Conservation (phyloP, 2,797 vertebrate genomes). For the Hybognathus amarus region DNA sequence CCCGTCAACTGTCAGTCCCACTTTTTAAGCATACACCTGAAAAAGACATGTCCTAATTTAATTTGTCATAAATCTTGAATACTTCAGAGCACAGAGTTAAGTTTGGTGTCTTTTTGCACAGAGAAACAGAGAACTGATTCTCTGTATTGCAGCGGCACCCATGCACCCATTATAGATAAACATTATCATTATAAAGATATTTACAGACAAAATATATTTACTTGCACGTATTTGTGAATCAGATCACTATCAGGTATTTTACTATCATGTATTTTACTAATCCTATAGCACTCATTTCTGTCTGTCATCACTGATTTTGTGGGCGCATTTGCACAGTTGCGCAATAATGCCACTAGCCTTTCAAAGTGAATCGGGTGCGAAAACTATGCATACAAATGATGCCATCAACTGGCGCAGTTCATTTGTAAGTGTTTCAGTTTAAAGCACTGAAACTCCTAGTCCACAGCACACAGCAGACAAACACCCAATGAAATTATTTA, state of each 20-base stretch:
- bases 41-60: too few relatives aligned
- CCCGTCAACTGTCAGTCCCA: too few relatives aligned
- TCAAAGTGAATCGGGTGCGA: not conserved
- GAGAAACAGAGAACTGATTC: too few relatives aligned
- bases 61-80: too few relatives aligned
- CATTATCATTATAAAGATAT: not conserved
- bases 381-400: conserved; percentile 7
- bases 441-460: conserved; percentile 7
- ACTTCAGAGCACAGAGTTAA: too few relatives aligned
- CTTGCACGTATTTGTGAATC: not conserved
- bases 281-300: not conserved
- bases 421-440: not conserved
- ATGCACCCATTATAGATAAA: not conserved
- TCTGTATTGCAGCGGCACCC: not conserved
- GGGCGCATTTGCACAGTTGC: not conserved
- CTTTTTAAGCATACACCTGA: too few relatives aligned
- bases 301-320: not conserved
- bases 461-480: conserved; percentile 23
- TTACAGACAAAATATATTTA: not conserved
- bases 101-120: too few relatives aligned
- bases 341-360: not conserved
- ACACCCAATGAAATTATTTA: conserved; percentile 52
- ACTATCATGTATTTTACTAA: too few relatives aligned
- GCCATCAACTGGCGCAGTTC: not conserved
- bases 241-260: not conserved